Evolutionary conservation across 1,140 invertebrate species (phyloP).

Genomic region (Zophobas atratus): DNA sequence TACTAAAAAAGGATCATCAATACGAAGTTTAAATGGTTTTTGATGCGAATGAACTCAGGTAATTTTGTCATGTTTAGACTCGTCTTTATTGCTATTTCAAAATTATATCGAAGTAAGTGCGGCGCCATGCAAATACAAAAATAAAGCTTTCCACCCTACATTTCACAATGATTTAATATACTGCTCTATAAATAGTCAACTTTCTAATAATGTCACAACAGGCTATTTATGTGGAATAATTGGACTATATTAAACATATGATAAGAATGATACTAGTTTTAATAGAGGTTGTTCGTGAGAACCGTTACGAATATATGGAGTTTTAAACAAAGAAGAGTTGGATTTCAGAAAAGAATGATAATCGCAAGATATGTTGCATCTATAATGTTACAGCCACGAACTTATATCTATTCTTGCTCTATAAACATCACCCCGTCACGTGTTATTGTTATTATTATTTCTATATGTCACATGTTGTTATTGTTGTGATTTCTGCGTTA

Average conservation of each 20-base stretch:
- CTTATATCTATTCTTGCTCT: not conserved
- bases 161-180: constrained; percentile 20
- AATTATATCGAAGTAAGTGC: not conserved
- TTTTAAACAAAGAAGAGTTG: too few species aligned
- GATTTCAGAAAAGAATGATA: too few species aligned
- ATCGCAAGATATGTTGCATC: too few species aligned
- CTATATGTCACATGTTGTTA: constrained; percentile 12
- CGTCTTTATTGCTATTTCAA: too few species aligned
- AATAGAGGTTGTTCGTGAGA: too few species aligned
- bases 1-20: not conserved
- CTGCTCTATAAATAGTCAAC: constrained; percentile 12
- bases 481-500: constrained; percentile 13
- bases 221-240: constrained; percentile 25
- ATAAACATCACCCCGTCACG: constrained; percentile 10
- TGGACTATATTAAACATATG: constrained; percentile 9
- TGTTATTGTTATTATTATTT: constrained; percentile 6
- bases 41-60: too few species aligned
- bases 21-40: too few species aligned
- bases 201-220: constrained; percentile 30
- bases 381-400: too few species aligned
- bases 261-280: too few species aligned
- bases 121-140: constrained; percentile 30
- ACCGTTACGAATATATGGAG: too few species aligned
- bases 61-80: too few species aligned
- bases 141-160: constrained; percentile 40